A percentile compares a stretch with the other conserved stretches of the same genome.
phyloP scores from a whole-genome alignment of 2,113 vertebrate genomes.

The Dascyllus trimaculatus region DNA sequence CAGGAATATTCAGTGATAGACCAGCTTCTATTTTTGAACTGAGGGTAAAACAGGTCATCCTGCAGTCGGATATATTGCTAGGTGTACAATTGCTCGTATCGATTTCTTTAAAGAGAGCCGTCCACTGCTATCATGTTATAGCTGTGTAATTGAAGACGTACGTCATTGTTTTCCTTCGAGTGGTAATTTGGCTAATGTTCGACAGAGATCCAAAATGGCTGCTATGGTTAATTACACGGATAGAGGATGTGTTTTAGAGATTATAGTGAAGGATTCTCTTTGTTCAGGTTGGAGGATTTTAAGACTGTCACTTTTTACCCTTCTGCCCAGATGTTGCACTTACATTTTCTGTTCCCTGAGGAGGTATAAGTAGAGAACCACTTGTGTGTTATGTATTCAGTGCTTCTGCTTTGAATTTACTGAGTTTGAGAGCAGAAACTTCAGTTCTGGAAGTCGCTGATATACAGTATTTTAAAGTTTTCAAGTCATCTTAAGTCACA shows the following conservation, averaged over 20 bases:
- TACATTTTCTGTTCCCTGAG: conserved; percentile 17
- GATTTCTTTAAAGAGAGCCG: conserved; percentile 32
- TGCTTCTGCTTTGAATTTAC: conserved; percentile 1
- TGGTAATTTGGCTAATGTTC: conserved; percentile 63
- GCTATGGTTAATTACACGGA: conserved; percentile 58
- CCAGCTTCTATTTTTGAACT: neutral
- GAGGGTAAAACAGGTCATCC: conserved; percentile 5
- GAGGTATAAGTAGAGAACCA: conserved; percentile 12
- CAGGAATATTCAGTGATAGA: neutral
- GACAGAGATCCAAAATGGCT: conserved; percentile 64
- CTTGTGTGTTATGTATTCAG: neutral
- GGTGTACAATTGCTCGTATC: conserved; percentile 21
- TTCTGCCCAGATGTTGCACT: conserved; percentile 27
- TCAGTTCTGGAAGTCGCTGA: conserved; percentile 1
- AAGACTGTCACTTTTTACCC: conserved; percentile 21
- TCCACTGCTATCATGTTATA: conserved; percentile 37
- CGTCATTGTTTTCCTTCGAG: conserved; percentile 61
- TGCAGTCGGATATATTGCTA: neutral
- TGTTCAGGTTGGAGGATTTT: conserved; percentile 42
- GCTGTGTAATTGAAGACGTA: conserved; percentile 59
- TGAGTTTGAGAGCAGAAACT: conserved; percentile 5
- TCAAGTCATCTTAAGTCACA: conserved; percentile 29
- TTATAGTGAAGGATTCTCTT: conserved; percentile 29
- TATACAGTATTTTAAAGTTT: conserved; percentile 27
- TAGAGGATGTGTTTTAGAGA: conserved; percentile 41